phyloP scores from a whole-genome alignment of 2,888 invertebrate species.

The Hedya salicella region DNA sequence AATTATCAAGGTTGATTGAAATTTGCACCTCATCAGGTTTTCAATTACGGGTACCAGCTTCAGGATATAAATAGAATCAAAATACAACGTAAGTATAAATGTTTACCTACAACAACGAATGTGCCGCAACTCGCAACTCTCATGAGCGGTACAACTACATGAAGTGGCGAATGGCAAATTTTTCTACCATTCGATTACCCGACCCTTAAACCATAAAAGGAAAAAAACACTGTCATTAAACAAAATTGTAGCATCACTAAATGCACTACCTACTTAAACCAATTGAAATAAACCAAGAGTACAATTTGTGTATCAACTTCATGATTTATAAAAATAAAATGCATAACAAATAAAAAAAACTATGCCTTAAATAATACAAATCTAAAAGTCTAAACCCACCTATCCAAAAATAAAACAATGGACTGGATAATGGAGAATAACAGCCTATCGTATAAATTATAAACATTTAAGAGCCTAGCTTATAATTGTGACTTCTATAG shows the following conservation, averaged over 20 bases:
- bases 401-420: conserved; percentile 56
- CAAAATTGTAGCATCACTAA: conserved; percentile 20
- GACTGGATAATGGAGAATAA: conserved; percentile 58
- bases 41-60: background rate
- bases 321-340: conserved; percentile 46
- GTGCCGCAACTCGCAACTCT: background rate
- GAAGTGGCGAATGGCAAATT: background rate
- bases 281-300: conserved; percentile 18
- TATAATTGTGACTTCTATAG: conserved; percentile 63
- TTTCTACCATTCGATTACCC: background rate
- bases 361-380: conserved; percentile 26
- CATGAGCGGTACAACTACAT: background rate
- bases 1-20: conserved; percentile 14
- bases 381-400: conserved; percentile 38
- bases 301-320: conserved; percentile 28
- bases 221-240: conserved; percentile 29
- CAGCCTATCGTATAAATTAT: conserved; percentile 54
- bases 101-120: background rate
- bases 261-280: background rate
- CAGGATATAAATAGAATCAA: conserved; percentile 4
- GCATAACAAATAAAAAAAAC: conserved; percentile 35
- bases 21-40: conserved; percentile 42
- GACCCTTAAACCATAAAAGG: conserved; percentile 5
- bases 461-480: conserved; percentile 54
- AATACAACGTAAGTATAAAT: conserved; percentile 4